phyloP scores from a whole-genome alignment of 1,140 invertebrate species.

The Plectrocnemia conspersa region DNA sequence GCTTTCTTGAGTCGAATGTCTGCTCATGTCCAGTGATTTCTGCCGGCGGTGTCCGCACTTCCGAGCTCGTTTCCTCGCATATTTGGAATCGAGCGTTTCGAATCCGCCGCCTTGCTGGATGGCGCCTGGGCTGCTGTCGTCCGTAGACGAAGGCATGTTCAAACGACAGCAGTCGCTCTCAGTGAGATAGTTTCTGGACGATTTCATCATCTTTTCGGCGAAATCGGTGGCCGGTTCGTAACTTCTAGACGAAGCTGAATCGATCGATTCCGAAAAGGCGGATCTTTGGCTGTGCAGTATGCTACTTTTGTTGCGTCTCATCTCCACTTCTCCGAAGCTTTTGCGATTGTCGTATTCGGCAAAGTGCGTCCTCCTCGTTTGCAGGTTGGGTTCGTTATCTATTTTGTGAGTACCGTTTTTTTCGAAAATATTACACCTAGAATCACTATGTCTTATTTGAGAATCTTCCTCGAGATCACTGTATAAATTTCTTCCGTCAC shows the following conservation, averaged over 20 bases:
- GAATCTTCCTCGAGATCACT: conserved; percentile 6
- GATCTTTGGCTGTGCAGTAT: conserved; percentile 26
- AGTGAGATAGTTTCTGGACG: conserved; percentile 30
- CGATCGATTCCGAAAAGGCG: conserved; percentile 29
- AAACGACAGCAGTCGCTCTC: conserved; percentile 28
- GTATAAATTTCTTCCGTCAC: conserved; percentile 7
- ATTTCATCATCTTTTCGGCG: conserved; percentile 32
- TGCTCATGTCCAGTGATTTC: conserved; percentile 29
- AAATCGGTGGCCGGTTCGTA: conserved; percentile 24
- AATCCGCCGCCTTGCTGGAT: conserved; percentile 20
- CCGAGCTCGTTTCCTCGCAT: conserved; percentile 25
- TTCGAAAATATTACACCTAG: neutral
- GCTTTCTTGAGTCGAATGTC: conserved; percentile 18
- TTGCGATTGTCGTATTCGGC: conserved; percentile 26
- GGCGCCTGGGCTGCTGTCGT: conserved; percentile 30
- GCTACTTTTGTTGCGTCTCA: conserved; percentile 20
- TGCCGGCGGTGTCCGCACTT: conserved; percentile 28
- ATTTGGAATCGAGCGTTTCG: conserved; percentile 20
- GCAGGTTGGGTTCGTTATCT: conserved; percentile 13
- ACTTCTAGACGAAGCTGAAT: conserved; percentile 28
- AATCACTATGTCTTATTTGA: conserved; percentile 7
- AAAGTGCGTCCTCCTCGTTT: conserved; percentile 22
- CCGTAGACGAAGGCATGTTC: conserved; percentile 21
- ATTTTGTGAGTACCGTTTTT: conserved; percentile 1
- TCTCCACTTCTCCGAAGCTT: conserved; percentile 26